phyloP scores from a whole-genome alignment of 2,797 vertebrate genomes.

The Ciconia nigra region DNA sequence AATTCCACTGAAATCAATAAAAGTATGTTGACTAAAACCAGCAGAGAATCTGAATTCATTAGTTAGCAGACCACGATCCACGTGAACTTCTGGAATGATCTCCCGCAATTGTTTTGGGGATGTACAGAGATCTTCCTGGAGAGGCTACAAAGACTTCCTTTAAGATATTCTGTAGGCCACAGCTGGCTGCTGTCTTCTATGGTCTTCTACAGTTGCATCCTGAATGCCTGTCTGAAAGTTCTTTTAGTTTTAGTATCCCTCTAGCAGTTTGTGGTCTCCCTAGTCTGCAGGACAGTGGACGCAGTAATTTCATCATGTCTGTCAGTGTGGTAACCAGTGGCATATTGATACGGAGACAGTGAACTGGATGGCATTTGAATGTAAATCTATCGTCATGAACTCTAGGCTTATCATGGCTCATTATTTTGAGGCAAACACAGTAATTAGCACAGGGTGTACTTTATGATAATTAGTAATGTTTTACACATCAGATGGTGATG shows the following conservation, averaged over 20 bases:
- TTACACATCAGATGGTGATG: constrained; percentile 59
- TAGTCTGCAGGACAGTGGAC: neutral
- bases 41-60: neutral
- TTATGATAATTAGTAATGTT: constrained; percentile 38
- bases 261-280: neutral
- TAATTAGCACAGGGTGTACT: constrained; percentile 22
- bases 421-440: constrained; percentile 9
- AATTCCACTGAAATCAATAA: neutral
- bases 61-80: neutral
- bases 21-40: neutral
- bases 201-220: neutral
- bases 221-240: neutral
- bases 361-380: neutral
- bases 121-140: neutral
- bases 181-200: neutral
- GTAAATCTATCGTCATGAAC: neutral
- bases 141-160: neutral
- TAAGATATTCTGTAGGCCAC: neutral
- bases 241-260: neutral
- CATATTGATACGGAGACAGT: neutral
- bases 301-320: neutral
- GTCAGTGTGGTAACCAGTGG: neutral
- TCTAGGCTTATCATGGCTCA: neutral
- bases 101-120: neutral
- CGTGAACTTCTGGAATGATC: neutral